phyloP scores from a whole-genome alignment of 1,140 invertebrate species.

The Neodiprion pinetum region DNA sequence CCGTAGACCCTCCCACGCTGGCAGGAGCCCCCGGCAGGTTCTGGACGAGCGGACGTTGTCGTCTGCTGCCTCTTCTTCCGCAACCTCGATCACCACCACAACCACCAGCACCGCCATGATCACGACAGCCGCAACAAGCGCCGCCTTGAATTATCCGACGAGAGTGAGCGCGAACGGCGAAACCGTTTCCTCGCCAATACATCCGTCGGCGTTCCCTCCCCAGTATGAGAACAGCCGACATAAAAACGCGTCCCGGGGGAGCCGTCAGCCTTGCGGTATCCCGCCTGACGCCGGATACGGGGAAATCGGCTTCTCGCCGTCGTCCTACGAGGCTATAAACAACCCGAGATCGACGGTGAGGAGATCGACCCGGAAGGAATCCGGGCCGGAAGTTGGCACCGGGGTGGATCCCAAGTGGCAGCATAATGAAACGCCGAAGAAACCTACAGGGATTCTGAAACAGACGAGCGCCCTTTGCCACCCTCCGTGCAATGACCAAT shows the following conservation, averaged over 20 bases:
- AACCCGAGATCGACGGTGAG: background rate
- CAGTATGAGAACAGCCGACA: constrained; percentile 12
- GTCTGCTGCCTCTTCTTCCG: constrained; percentile 13
- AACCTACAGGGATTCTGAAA: constrained; percentile 51
- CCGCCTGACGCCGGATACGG: constrained; percentile 53
- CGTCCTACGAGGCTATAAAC: constrained; percentile 4
- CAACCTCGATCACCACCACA: constrained; percentile 16
- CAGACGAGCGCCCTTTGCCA: constrained; percentile 33
- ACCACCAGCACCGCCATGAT: constrained; percentile 11
- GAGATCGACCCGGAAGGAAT: constrained; percentile 17
- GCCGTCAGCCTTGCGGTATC: constrained; percentile 32
- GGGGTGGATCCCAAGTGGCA: constrained; percentile 9
- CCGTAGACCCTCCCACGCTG: constrained; percentile 55
- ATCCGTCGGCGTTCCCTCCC: background rate
- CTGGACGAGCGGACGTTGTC: constrained; percentile 41
- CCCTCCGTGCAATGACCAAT: constrained; percentile 24
- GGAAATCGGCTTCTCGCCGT: constrained; percentile 42
- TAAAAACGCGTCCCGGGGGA: constrained; percentile 15
- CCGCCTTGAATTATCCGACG: too few species aligned
- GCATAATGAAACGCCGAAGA: constrained; percentile 30
- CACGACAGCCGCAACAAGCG: background rate
- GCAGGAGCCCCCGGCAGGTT: constrained; percentile 51
- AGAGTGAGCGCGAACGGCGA: too few species aligned
- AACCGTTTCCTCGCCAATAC: background rate
- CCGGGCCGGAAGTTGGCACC: background rate